Base-by-base conservation (phyloP, 2,113 vertebrate genomes). In the Amblyopsis rosae region DNA sequence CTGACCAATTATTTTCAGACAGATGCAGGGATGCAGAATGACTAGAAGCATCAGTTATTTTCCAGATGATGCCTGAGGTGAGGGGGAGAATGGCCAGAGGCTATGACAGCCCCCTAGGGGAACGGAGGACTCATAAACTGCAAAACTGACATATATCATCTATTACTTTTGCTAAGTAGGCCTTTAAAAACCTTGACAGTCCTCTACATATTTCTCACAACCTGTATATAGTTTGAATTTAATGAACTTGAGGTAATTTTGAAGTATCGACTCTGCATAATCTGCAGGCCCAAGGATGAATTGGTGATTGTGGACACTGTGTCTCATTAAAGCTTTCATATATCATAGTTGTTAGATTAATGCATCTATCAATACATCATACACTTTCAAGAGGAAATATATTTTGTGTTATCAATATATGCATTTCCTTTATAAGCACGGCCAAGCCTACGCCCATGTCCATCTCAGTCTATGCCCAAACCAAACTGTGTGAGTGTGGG, bases 1-100 rank as follows among this genome's bases (percentile, higher is more conserved):
- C 95, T 96, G 94, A 94, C 96, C 96, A 98, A 97, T 99, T 98
- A 98, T 98, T 98, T 98, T 95, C 95, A 95, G 96, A 97, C 94
- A 93, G 96, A 97, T 96, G 96, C 95, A 95, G 93, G 95, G 96
- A 98, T 97, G 95, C 96, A 96, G 96, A 96, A 96, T 96, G 96
- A 98, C 96, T 96, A 93, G 94, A 96, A 98, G 96, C 96, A 97
- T 98, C 95, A 97, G 95, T 80, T 89, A 87, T 89, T 94, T 95
- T 94, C 92, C 92, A 93, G 92, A 95, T 94, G 96, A 96, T 94
- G 97, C 96, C 96, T 97, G 93, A 96, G 97, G 97, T 96, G 97
- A 98, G 94, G 35, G 94, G 90, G 93, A 96, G 94, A 96, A 98
- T 96, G 95, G 96, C 97, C 96, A 95, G 95, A 96, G 96, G 96